These are phyloP conservation scores for Hypothenemus hampei DNA, from an alignment of 1,140 invertebrate genomes.

Conservation along the genomic window DNA sequence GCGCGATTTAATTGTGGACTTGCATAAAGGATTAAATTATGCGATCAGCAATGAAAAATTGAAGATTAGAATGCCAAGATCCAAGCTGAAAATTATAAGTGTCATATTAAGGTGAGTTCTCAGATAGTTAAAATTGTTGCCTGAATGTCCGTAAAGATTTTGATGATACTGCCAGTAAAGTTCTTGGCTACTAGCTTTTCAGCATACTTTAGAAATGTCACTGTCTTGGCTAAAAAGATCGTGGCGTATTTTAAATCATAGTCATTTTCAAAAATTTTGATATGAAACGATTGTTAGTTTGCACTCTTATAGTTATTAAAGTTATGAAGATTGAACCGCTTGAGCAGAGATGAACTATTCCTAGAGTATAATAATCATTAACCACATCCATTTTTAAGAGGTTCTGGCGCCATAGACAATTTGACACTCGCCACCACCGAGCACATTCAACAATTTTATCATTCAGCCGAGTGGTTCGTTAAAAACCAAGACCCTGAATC, in stretches of 20 bases:
- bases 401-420: conserved; percentile 75
- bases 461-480: conserved; percentile 91
- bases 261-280: no score
- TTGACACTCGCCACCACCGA: conserved; percentile 76
- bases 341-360: no score
- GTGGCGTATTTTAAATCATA: no score
- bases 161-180: no score
- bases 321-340: no score
- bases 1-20: conserved; percentile 84
- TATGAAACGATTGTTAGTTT: no score
- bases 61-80: conserved; percentile 65
- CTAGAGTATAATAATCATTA: no score
- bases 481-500: conserved; percentile 72
- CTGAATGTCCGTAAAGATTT: no score
- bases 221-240: no score
- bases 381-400: conserved; percentile 43
- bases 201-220: no score
- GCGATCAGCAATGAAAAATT: conserved; percentile 60
- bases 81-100: conserved; percentile 67
- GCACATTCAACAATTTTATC: conserved; percentile 85
- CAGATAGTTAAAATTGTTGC: neutral
- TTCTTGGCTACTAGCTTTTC: no score
- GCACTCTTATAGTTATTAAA: no score
- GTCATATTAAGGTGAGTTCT: conserved; percentile 52
- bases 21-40: conserved; percentile 77